Evolutionary conservation across 2,888 invertebrate genomes (phyloP).

Genomic region (Lasioglossum morio): DNA sequence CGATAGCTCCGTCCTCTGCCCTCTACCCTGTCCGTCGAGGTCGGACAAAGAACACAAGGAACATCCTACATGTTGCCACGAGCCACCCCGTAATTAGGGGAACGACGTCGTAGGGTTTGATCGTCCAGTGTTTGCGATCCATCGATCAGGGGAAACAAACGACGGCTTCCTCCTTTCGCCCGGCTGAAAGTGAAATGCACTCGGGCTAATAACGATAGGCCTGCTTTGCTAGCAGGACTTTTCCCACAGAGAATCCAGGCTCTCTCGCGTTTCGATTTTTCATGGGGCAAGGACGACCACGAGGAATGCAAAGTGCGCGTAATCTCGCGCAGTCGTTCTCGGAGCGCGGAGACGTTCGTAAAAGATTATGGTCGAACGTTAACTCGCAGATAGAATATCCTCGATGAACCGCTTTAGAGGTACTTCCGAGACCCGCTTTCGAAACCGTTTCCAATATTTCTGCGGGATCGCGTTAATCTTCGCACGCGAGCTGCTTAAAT

Average conservation of each 20-base stretch:
- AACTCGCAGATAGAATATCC: constrained; percentile 20
- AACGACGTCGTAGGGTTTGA: not conserved
- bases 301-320: not conserved
- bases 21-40: not conserved
- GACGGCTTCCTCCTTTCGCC: constrained; percentile 4
- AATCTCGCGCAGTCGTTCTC: not conserved
- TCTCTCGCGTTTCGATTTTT: not conserved
- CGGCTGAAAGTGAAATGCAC: not conserved
- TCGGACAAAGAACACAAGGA: not conserved
- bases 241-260: not conserved
- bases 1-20: not conserved
- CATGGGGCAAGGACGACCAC: not conserved
- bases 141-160: constrained; percentile 10
- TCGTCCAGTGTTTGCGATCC: constrained; percentile 6
- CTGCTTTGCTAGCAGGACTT: not conserved
- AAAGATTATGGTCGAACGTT: constrained; percentile 39
- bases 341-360: not conserved
- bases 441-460: constrained; percentile 20
- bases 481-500: not conserved
- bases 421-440: constrained; percentile 14
- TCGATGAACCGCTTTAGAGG: constrained; percentile 12
- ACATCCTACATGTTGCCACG: not conserved
- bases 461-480: not conserved
- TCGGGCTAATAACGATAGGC: not conserved
- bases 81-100: not conserved